Percentiles rank a stretch among this genome's conserved stretches.
These are phyloP conservation scores for Hemitrygon akajei DNA, from an alignment of 2,797 vertebrate genomes.

Conservation along the genomic window DNA sequence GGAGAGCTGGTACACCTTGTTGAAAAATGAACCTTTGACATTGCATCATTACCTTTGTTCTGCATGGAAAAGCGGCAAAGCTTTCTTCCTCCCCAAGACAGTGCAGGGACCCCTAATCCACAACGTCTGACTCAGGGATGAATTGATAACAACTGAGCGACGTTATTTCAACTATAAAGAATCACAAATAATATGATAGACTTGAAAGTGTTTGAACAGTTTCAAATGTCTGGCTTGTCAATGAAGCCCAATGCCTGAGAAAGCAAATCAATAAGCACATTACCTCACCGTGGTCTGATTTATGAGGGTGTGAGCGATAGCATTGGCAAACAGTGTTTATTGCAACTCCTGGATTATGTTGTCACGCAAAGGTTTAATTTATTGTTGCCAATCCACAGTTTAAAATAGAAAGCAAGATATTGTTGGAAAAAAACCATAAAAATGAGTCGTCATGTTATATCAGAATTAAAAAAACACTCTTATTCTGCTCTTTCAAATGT, in stretches of 20 bases:
- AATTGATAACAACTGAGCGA: not conserved
- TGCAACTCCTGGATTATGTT: slow-evolving; percentile 25
- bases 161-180: not conserved
- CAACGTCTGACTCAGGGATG: too few relatives aligned
- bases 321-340: slow-evolving; percentile 35
- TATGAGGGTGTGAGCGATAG: slow-evolving; percentile 31
- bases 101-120: too few relatives aligned
- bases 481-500: not conserved
- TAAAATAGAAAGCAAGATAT: not conserved
- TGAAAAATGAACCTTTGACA: too few relatives aligned
- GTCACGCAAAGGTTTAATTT: slow-evolving; percentile 36
- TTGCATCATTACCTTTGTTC: too few relatives aligned
- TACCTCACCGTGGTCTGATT: slow-evolving; percentile 32
- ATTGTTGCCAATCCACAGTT: slow-evolving; percentile 25
- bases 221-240: not conserved
- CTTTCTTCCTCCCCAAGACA: too few relatives aligned
- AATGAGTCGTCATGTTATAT: not conserved
- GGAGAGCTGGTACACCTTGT: too few relatives aligned
- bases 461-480: not conserved
- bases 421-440: not conserved
- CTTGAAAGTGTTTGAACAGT: slow-evolving; percentile 1
- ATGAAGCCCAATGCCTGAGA: not conserved
- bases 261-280: slow-evolving; percentile 30
- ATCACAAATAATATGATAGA: not conserved
- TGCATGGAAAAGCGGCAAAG: too few relatives aligned